These are phyloP conservation scores for Acipenser ruthenus DNA, from an alignment of 2,797 vertebrate species.

Conservation along the genomic window DNA sequence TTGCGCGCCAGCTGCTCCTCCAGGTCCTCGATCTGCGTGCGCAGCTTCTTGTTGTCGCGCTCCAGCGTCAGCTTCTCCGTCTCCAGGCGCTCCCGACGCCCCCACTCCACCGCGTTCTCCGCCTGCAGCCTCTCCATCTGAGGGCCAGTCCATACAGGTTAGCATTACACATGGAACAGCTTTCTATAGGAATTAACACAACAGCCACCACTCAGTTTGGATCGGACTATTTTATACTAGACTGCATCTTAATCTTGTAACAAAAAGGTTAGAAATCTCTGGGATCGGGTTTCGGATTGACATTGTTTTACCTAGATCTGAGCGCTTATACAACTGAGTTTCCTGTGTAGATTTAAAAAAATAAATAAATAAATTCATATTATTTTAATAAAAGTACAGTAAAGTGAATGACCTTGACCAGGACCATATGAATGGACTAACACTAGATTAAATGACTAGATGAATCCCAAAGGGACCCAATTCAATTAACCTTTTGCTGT, in stretches of 20 bases:
- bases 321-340: too few species aligned
- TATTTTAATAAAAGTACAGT: background rate
- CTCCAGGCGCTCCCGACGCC: slow-evolving; percentile 84
- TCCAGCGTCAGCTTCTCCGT: slow-evolving; percentile 91
- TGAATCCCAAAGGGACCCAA: background rate
- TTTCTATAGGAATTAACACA: too few species aligned
- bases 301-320: too few species aligned
- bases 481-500: slow-evolving; percentile 3
- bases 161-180: too few species aligned
- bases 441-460: background rate
- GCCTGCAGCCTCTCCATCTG: slow-evolving; percentile 95
- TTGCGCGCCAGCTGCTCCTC: slow-evolving; percentile 85
- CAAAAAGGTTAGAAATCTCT: too few species aligned
- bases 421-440: background rate
- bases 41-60: slow-evolving; percentile 91
- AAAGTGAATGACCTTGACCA: background rate
- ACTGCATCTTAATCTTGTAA: too few species aligned
- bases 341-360: too few species aligned
- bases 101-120: slow-evolving; percentile 90
- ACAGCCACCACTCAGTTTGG: too few species aligned
- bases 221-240: too few species aligned
- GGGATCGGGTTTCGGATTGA: too few species aligned
- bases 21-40: slow-evolving; percentile 79
- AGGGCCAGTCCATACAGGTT: background rate
- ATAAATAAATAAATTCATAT: too few species aligned